These are phyloP conservation scores for Aleiodes sp. DNA, from an alignment of 1,140 invertebrate species.

Conservation along the genomic window DNA sequence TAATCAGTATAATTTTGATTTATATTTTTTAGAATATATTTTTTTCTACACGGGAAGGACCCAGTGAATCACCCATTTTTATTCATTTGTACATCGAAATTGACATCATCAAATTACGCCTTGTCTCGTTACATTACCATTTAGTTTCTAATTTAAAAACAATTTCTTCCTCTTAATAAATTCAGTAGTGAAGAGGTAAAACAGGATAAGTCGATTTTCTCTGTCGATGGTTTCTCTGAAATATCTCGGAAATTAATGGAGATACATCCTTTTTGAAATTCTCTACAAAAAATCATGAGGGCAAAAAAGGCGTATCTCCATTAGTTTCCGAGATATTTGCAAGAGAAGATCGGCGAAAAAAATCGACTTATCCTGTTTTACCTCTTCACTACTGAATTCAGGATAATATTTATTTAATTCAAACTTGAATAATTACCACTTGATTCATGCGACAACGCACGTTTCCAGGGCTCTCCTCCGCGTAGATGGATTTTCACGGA, in stretches of 20 bases:
- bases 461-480: background rate
- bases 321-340: too few relatives aligned
- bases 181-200: too few relatives aligned
- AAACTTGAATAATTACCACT: background rate
- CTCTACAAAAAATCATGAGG: too few relatives aligned
- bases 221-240: background rate
- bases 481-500: slow-evolving; percentile 45
- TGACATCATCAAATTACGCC: background rate
- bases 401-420: background rate
- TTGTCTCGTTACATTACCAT: too few relatives aligned
- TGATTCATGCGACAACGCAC: background rate
- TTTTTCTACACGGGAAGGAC: too few relatives aligned
- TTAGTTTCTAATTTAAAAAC: background rate
- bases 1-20: background rate
- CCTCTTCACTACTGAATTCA: too few relatives aligned
- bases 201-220: background rate
- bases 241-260: background rate
- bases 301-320: too few relatives aligned
- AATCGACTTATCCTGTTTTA: too few relatives aligned
- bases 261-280: too few relatives aligned
- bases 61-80: slow-evolving; percentile 27
- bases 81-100: background rate
- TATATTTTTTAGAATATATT: too few relatives aligned
- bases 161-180: too few relatives aligned
- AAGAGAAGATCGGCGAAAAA: too few relatives aligned